Conservation (phyloP, 2,888 invertebrate species). For the Creontiades dilutus region DNA sequence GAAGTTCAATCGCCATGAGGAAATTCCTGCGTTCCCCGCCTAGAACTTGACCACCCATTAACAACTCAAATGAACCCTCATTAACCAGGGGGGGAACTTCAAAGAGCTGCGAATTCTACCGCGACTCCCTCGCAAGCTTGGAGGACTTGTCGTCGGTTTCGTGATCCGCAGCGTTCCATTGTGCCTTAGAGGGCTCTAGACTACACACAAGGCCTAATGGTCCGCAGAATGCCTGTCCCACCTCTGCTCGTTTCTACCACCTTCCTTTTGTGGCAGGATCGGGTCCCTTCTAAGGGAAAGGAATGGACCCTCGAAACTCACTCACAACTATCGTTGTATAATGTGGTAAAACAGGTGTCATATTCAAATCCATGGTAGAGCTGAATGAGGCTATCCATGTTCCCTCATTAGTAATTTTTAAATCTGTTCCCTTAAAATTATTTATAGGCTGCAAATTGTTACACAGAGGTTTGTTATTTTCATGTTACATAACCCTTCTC, state of each 20-base stretch:
- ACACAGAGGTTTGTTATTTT: too few relatives aligned
- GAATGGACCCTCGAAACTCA: too few relatives aligned
- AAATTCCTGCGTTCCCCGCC: neutral
- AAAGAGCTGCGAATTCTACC: slow-evolving; percentile 1
- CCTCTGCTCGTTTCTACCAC: neutral
- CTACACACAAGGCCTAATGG: neutral
- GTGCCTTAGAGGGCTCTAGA: too few relatives aligned
- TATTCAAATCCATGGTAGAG: too few relatives aligned
- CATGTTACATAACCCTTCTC: too few relatives aligned
- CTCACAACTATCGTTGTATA: too few relatives aligned
- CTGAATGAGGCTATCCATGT: too few relatives aligned
- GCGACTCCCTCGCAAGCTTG: neutral
- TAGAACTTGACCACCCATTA: neutral
- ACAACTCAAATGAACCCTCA: neutral
- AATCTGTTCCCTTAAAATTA: too few relatives aligned
- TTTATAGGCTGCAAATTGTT: too few relatives aligned
- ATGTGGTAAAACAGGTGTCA: too few relatives aligned
- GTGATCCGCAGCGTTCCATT: neutral
- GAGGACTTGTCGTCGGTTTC: neutral
- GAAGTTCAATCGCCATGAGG: neutral
- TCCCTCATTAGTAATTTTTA: too few relatives aligned
- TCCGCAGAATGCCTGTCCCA: neutral
- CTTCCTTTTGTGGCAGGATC: neutral
- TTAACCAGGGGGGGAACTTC: neutral
- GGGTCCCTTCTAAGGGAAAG: too few relatives aligned